A percentile compares a stretch with the other conserved stretches of the same genome.
These are phyloP conservation scores for Cossypha caffra DNA, from an alignment of 2,797 vertebrate species.

Conservation along the genomic window DNA sequence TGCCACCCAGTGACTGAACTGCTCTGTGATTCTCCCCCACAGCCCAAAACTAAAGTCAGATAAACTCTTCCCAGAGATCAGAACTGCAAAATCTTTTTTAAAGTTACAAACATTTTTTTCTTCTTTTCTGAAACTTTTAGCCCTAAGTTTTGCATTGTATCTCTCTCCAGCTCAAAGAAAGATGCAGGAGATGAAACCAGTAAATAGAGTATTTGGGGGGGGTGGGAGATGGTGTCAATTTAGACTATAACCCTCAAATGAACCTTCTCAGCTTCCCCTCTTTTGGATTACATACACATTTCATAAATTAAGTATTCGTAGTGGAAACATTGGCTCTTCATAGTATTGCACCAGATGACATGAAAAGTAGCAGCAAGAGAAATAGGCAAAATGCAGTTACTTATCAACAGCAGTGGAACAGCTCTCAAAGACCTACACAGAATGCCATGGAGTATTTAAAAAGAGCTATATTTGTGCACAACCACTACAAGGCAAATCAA, in stretches of 20 bases:
- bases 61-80: background rate
- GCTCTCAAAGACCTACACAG: background rate
- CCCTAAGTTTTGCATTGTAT: background rate
- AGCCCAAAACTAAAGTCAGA: background rate
- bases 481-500: background rate
- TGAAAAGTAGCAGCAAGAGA: background rate
- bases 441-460: background rate
- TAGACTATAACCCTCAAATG: background rate
- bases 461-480: background rate
- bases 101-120: background rate
- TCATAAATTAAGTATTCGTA: background rate
- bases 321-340: background rate
- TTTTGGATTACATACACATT: background rate
- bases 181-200: background rate
- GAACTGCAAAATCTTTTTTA: background rate
- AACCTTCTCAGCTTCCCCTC: background rate
- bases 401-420: background rate
- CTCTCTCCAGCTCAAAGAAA: background rate
- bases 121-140: background rate
- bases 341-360: background rate
- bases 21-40: background rate
- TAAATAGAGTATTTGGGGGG: background rate
- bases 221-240: no score
- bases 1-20: background rate
- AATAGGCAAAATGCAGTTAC: background rate